phyloP scores from a whole-genome alignment of 1,140 invertebrate species.

The Drosophila sproati region DNA sequence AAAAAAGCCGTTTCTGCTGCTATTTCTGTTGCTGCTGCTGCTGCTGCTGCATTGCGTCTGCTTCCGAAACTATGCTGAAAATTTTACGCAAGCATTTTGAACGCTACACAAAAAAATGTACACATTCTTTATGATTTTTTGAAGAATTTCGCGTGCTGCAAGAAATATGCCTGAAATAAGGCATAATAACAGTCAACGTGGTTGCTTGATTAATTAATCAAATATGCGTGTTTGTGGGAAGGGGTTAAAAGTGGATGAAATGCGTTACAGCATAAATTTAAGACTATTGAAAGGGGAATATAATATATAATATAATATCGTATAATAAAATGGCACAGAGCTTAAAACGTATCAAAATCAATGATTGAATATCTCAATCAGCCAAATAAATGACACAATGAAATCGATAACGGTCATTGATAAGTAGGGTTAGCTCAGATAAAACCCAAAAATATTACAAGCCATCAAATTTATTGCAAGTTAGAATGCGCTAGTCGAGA shows the following conservation, averaged over 20 bases:
- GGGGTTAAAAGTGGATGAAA: too few relatives aligned
- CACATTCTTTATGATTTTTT: too few relatives aligned
- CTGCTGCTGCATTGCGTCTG: constrained; percentile 4
- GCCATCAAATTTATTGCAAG: too few relatives aligned
- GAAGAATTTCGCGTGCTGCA: too few relatives aligned
- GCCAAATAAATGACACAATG: too few relatives aligned
- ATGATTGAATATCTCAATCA: background rate
- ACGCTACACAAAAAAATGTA: background rate
- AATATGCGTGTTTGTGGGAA: too few relatives aligned
- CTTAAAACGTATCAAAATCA: background rate
- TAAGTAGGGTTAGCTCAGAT: too few relatives aligned
- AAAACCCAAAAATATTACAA: too few relatives aligned
- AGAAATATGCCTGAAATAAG: too few relatives aligned
- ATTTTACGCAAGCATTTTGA: constrained; percentile 1
- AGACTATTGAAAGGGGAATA: background rate
- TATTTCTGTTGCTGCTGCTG: background rate
- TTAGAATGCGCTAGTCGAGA: too few relatives aligned
- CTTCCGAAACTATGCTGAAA: constrained; percentile 12
- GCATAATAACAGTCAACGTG: background rate
- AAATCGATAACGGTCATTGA: too few relatives aligned
- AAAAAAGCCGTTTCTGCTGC: background rate
- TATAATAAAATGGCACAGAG: background rate
- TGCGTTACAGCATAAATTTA: background rate
- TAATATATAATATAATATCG: background rate
- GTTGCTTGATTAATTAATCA: background rate